These are phyloP conservation scores for Megalonaias nervosa DNA, from an alignment of 1,140 invertebrate genomes.

Conservation along the genomic window DNA sequence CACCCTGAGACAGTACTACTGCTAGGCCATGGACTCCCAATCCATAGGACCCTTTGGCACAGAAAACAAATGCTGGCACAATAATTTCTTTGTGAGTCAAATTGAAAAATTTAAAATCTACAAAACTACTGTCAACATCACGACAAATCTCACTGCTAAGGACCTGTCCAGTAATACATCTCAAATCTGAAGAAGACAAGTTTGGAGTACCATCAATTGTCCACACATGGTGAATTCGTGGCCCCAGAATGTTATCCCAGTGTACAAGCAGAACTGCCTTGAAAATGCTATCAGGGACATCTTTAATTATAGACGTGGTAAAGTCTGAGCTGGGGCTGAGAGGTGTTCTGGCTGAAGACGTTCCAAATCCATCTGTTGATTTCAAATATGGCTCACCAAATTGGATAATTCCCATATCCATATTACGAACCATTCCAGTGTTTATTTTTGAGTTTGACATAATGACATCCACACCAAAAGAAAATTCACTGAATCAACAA, in stretches of 20 bases:
- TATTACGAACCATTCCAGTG: too few relatives aligned
- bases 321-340: conserved; percentile 58
- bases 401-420: too few relatives aligned
- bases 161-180: conserved; percentile 55
- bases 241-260: conserved; percentile 67
- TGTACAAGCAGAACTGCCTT: conserved; percentile 49
- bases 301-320: conserved; percentile 41
- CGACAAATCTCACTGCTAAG: conserved; percentile 62
- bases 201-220: conserved; percentile 33
- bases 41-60: conserved; percentile 46
- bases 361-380: too few relatives aligned
- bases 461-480: too few relatives aligned
- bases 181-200: conserved; percentile 40
- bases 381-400: too few relatives aligned
- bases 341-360: conserved; percentile 22
- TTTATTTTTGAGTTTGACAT: too few relatives aligned
- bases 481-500: too few relatives aligned
- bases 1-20: conserved; percentile 49
- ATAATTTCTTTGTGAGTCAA: conserved; percentile 55
- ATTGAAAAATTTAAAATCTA: conserved; percentile 60
- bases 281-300: conserved; percentile 44
- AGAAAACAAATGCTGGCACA: conserved; percentile 61
- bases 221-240: conserved; percentile 59
- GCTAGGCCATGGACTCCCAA: conserved; percentile 53
- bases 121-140: conserved; percentile 44